Percentiles rank a stretch among this genome's conserved stretches.
Evolutionary conservation across 1,140 invertebrate species (phyloP).

Genomic region (Heliconius nattereri): DNA sequence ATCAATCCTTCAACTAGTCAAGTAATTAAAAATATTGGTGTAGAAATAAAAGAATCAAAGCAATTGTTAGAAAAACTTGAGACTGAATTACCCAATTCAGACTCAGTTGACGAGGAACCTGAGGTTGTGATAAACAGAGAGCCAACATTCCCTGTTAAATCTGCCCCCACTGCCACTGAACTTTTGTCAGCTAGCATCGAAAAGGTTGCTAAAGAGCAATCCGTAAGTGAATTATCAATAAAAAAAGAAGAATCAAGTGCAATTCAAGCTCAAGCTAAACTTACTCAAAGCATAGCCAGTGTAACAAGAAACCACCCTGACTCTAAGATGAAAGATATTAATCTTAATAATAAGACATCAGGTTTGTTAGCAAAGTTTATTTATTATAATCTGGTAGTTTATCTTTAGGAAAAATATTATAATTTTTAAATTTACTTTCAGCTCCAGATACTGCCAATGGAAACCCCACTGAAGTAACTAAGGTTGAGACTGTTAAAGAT

Average conservation of each 20-base stretch:
- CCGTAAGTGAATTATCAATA: constrained; percentile 35
- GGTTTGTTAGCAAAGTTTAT: constrained; percentile 48
- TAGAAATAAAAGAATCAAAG: constrained; percentile 50
- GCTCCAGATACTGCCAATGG: constrained; percentile 72
- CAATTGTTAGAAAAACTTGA: constrained; percentile 48
- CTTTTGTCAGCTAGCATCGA: constrained; percentile 70
- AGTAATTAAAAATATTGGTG: constrained; percentile 50
- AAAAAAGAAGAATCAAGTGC: constrained; percentile 55
- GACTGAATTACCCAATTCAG: constrained; percentile 43
- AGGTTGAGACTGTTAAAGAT: constrained; percentile 63
- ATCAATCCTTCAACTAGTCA: constrained; percentile 73
- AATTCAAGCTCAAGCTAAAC: constrained; percentile 70
- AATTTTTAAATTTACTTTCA: constrained; percentile 20
- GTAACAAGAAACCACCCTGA: constrained; percentile 62
- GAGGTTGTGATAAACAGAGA: constrained; percentile 57
- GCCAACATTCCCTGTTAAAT: constrained; percentile 45
- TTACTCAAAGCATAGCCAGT: constrained; percentile 69
- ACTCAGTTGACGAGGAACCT: constrained; percentile 46
- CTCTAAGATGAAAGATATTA: constrained; percentile 76
- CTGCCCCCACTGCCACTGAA: constrained; percentile 59
- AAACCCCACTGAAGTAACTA: constrained; percentile 60
- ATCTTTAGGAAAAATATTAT: neutral
- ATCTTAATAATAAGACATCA: constrained; percentile 68
- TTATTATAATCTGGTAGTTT: neutral
- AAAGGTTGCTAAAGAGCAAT: constrained; percentile 64